Percentiles rank a stretch among this genome's conserved stretches.
Evolutionary conservation across 2,113 vertebrate genomes (phyloP).

Genomic region (Malurus alboscapulatus): DNA sequence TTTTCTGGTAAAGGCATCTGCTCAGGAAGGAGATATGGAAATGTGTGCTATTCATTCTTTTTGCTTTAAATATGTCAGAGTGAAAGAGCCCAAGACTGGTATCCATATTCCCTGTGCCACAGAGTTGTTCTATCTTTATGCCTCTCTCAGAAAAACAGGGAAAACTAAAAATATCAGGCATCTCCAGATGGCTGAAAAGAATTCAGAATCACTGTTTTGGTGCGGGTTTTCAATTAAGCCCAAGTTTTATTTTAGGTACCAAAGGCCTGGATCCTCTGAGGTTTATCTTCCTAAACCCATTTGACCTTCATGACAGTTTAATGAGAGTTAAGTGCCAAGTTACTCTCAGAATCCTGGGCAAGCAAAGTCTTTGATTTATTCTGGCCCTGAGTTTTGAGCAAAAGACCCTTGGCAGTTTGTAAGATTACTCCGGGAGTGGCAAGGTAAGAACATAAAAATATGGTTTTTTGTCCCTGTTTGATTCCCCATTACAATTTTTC

Average conservation of each 20-base stretch:
- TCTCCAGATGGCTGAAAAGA: slow-evolving; percentile 15
- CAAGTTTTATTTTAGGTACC: not conserved
- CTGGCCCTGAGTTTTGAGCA: not conserved
- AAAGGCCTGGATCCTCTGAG: not conserved
- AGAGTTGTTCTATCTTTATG: slow-evolving; percentile 24
- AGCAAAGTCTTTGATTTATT: not conserved
- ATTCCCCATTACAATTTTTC: not conserved
- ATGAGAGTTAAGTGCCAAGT: not conserved
- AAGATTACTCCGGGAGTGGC: not conserved
- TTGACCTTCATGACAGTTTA: not conserved
- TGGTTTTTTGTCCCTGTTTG: not conserved
- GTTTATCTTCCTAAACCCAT: not conserved
- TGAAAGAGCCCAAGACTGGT: slow-evolving; percentile 5
- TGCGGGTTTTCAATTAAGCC: not conserved
- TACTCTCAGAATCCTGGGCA: not conserved
- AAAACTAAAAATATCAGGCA: not conserved
- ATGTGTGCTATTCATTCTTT: not conserved
- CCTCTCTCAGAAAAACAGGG: not conserved
- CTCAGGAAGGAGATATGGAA: not conserved
- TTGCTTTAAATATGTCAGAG: not conserved
- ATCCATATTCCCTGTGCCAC: not conserved
- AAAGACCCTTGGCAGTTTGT: not conserved
- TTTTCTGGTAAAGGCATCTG: not conserved
- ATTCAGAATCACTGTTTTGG: not conserved
- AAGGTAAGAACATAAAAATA: not conserved